Conservation (phyloP, 2,113 vertebrate genomes). For the Actinemys pallida region DNA sequence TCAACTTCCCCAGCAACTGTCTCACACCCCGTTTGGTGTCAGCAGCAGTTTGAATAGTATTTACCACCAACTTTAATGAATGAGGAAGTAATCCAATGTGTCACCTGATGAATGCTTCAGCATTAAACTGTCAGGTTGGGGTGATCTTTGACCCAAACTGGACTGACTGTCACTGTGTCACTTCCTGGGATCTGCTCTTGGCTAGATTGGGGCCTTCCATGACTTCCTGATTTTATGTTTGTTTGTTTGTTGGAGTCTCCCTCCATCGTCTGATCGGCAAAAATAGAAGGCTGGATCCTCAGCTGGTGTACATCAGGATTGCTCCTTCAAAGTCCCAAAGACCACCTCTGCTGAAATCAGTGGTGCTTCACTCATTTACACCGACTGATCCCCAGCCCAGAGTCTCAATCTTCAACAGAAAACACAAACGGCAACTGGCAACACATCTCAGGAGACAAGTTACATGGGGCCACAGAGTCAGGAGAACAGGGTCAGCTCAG, state of each 20-base stretch:
- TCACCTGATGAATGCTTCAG: neutral
- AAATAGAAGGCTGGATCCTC: neutral
- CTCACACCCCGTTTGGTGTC: neutral
- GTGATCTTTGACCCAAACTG: neutral
- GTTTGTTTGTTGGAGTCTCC: neutral
- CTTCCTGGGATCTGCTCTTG: neutral
- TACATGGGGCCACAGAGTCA: neutral
- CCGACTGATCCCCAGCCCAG: neutral
- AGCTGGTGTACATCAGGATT: neutral
- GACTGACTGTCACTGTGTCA: neutral
- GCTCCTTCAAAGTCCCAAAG: neutral
- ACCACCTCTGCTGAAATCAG: neutral
- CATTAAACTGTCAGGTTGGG: neutral
- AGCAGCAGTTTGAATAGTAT: neutral
- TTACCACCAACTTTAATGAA: neutral
- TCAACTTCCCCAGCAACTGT: neutral
- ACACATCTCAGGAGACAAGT: neutral
- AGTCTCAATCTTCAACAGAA: neutral
- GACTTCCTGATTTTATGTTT: neutral
- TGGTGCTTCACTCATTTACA: neutral
- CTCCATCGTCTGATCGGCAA: neutral
- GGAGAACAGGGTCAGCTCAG: neutral
- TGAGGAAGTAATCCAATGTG: neutral
- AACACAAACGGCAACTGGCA: neutral
- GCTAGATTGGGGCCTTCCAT: no score